phyloP scores from a whole-genome alignment of 2,888 invertebrate species.

The Cerastis rubricosa region DNA sequence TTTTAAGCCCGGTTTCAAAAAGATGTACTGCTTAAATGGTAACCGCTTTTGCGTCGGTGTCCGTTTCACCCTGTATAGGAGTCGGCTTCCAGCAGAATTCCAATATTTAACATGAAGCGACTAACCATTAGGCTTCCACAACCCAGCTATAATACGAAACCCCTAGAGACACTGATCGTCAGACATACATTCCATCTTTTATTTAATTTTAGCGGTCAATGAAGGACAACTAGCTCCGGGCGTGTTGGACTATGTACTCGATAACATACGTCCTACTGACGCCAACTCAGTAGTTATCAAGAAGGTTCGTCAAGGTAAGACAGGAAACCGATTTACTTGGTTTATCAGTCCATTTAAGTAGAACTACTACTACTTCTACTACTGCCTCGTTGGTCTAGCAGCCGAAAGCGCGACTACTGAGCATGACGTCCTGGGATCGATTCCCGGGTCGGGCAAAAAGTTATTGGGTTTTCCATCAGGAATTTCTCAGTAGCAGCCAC shows the following conservation, averaged over 20 bases:
- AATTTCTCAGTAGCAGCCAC: too few species aligned
- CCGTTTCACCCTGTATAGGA: too few species aligned
- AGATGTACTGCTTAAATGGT: too few species aligned
- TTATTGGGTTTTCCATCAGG: too few species aligned
- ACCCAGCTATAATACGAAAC: background rate
- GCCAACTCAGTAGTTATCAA: constrained; percentile 23
- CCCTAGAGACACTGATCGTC: background rate
- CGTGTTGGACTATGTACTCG: constrained; percentile 22
- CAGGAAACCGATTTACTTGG: background rate
- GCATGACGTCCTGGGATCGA: too few species aligned
- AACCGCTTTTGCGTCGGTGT: too few species aligned
- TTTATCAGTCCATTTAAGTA: background rate
- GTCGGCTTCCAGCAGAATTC: too few species aligned
- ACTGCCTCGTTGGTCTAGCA: too few species aligned
- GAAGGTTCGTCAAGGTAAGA: constrained; percentile 39
- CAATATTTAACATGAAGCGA: background rate
- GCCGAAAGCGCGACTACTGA: too few species aligned
- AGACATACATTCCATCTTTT: background rate
- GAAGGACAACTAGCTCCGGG: constrained; percentile 35
- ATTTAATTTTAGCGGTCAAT: constrained; percentile 18
- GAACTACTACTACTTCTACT: too few species aligned
- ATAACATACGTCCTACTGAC: constrained; percentile 34
- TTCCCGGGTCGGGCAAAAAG: too few species aligned
- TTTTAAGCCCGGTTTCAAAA: too few species aligned
- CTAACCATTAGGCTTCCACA: background rate